Evolutionary conservation across 2,113 vertebrate species (phyloP), one percentile per base, ranked within the genome.

Genomic region (Gavia stellata): DNA sequence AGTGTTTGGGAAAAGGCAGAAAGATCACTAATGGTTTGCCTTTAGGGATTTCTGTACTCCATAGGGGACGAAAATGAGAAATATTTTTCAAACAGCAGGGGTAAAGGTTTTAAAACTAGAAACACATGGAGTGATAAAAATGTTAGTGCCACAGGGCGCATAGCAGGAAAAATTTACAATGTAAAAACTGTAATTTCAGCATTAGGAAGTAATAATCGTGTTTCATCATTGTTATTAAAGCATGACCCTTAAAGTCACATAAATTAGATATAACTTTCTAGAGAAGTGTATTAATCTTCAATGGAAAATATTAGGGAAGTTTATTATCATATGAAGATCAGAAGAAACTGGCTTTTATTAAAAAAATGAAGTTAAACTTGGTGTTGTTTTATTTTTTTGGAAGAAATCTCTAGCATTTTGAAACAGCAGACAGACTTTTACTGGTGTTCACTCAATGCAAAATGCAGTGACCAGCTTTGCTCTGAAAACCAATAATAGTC

Each of bases 1-100:
- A 99, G 99, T 99, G 99, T 99, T 99, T 99, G 99, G 98, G 99
- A 98, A 99, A 99, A 99, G 99, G 98, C 99, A 99, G 99, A 99
- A 99, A 99, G 99, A 99, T 99, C 99, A 99, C 99, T 99, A 99
- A 99, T 99, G 99, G 99, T 99, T 98, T 98, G 99, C 99, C 99
- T 99, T 99, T 99, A 99, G 99, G 99, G 99, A 99, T 99, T 99
- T 99, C 99, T 99, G 98, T 99, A 99, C 99, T 99, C 99, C 99
- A 99, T 99, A 99, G 99, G 99, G 99, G 99, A 99, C 97, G 99
- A 99, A 99, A 99, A 99, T 99, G 99, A 99, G 99, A 99, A 99
- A 99, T 99, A 99, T 99, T 99, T 99, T 99, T 99, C 99, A 99
- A 99, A 99, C 99, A 99, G 99, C 99, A 98, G 99, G 99, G 99